A percentile compares a stretch with the other conserved stretches of the same genome.
Conservation (phyloP, 2,888 invertebrate species). For the Erynnis tages region DNA sequence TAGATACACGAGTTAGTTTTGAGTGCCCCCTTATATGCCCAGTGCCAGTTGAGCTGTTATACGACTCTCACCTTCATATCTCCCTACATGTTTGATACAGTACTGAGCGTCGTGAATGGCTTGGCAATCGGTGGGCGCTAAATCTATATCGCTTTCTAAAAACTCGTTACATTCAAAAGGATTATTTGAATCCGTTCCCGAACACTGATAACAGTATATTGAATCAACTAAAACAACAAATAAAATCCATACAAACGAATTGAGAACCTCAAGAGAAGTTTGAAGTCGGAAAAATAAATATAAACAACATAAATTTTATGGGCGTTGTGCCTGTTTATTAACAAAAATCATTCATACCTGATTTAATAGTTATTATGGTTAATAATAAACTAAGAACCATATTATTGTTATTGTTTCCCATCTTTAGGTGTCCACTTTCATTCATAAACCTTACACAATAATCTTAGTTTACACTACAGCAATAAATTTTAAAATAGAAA, state of each 20-base stretch:
- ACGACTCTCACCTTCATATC: slow-evolving; percentile 90
- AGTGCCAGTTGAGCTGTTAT: neutral
- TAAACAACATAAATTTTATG: slow-evolving; percentile 11
- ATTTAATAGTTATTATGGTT: slow-evolving; percentile 24
- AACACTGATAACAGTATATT: slow-evolving; percentile 94
- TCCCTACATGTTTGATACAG: slow-evolving; percentile 96
- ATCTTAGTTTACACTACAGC: no score
- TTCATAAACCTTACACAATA: no score
- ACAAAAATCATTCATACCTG: slow-evolving; percentile 28
- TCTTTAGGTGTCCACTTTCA: neutral
- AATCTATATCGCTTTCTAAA: slow-evolving; percentile 84
- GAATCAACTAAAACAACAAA: slow-evolving; percentile 75
- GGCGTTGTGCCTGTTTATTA: slow-evolving; percentile 28
- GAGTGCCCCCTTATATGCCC: no score
- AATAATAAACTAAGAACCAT: slow-evolving; percentile 25
- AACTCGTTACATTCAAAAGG: slow-evolving; percentile 93
- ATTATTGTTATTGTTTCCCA: slow-evolving; percentile 3
- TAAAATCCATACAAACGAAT: no score
- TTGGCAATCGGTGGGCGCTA: slow-evolving; percentile 87
- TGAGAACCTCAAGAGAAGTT: no score
- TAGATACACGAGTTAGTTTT: no score
- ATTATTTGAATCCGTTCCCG: slow-evolving; percentile 87
- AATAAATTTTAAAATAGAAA: no score
- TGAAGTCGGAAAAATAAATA: no score
- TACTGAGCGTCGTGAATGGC: slow-evolving; percentile 91